These are phyloP conservation scores for Amphiduros pacificus DNA, from an alignment of 2,888 invertebrate genomes.

Conservation along the genomic window DNA sequence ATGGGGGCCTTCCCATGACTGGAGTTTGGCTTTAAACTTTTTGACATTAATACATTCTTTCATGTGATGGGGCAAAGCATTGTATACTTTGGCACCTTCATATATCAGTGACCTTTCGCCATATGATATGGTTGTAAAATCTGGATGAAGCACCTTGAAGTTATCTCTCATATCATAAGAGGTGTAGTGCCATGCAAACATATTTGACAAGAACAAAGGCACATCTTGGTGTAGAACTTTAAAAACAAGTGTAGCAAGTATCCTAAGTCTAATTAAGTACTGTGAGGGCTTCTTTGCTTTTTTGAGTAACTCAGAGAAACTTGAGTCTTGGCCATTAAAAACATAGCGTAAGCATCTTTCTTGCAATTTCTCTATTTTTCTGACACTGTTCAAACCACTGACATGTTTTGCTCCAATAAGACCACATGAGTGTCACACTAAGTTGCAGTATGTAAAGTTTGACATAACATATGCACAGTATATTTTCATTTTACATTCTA, in stretches of 20 bases:
- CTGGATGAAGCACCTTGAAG: too few relatives aligned
- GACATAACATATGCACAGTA: neutral
- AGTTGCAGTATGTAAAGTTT: neutral
- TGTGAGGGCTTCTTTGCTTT: neutral
- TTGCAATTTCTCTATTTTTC: neutral
- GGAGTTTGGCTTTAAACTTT: too few relatives aligned
- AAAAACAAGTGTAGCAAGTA: neutral
- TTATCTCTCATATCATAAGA: neutral
- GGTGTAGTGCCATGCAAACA: neutral
- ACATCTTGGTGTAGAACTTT: neutral
- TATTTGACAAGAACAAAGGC: neutral
- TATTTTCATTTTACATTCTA: neutral
- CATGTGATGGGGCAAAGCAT: too few relatives aligned
- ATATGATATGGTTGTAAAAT: neutral
- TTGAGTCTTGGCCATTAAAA: neutral
- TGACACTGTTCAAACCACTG: too few relatives aligned
- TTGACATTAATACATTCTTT: too few relatives aligned
- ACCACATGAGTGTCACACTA: neutral
- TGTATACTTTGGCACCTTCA: neutral
- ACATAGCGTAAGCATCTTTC: neutral
- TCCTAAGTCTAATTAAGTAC: neutral
- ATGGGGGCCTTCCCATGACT: too few relatives aligned
- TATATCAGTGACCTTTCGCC: neutral
- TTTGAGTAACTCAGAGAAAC: neutral
- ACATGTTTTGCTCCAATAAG: neutral